phyloP scores from a whole-genome alignment of 2,797 vertebrate genomes.

The Spinibarbus caldwelli region DNA sequence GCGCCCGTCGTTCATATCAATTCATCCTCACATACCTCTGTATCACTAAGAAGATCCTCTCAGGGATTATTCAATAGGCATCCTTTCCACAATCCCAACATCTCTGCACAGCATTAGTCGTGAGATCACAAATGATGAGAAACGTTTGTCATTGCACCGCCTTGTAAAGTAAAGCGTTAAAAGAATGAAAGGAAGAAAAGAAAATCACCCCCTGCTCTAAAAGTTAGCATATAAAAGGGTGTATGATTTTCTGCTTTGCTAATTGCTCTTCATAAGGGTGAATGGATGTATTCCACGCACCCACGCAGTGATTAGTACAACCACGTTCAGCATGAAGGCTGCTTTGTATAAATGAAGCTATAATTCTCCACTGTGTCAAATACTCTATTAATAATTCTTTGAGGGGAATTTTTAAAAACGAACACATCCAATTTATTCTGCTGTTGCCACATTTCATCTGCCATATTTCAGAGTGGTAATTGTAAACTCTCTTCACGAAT shows the following conservation, averaged over 20 bases:
- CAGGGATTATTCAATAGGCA: slow-evolving; percentile 1
- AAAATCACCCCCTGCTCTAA: slow-evolving; percentile 29
- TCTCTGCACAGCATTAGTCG: neutral
- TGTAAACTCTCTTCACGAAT: slow-evolving; percentile 10
- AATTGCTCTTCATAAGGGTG: slow-evolving; percentile 53
- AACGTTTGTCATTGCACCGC: neutral
- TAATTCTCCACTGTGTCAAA: slow-evolving; percentile 60
- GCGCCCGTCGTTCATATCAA: neutral
- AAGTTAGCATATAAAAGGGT: slow-evolving; percentile 36
- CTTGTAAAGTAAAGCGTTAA: slow-evolving; percentile 3
- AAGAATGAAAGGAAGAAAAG: slow-evolving; percentile 4
- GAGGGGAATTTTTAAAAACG: slow-evolving; percentile 51
- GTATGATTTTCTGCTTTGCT: slow-evolving; percentile 49
- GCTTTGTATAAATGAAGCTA: slow-evolving; percentile 57
- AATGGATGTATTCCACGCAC: slow-evolving; percentile 46
- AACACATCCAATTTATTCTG: slow-evolving; percentile 34
- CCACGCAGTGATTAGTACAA: slow-evolving; percentile 56
- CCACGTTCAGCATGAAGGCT: slow-evolving; percentile 49
- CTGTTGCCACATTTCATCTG: slow-evolving; percentile 21
- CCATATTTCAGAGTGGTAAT: neutral
- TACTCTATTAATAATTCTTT: slow-evolving; percentile 60
- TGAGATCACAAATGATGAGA: slow-evolving; percentile 4
- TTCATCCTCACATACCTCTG: neutral
- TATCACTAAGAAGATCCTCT: slow-evolving; percentile 4
- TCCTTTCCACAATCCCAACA: neutral